phyloP scores from a whole-genome alignment of 1,140 invertebrate genomes.

The Drosophila watanabei region DNA sequence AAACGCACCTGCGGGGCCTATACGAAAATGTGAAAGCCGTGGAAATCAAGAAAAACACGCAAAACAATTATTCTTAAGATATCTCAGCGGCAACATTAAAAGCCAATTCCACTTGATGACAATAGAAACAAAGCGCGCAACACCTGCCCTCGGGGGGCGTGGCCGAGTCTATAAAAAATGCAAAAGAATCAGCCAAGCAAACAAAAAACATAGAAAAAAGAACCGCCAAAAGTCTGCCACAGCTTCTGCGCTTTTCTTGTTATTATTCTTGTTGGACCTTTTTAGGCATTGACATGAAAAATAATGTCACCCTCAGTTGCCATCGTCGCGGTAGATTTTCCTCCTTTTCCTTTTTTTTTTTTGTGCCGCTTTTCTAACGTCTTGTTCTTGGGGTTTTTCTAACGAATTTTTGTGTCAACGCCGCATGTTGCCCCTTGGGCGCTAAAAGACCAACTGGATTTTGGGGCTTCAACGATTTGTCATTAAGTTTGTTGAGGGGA shows the following conservation, averaged over 20 bases:
- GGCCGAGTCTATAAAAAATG: constrained; percentile 62
- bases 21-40: constrained; percentile 25
- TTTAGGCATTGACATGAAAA: constrained; percentile 83
- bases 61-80: constrained; percentile 86
- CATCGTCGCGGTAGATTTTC: constrained; percentile 34
- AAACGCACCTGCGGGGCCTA: constrained; percentile 72
- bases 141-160: constrained; percentile 70
- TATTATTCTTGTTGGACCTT: constrained; percentile 56
- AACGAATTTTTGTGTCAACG: constrained; percentile 73
- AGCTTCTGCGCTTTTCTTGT: constrained; percentile 31
- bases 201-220: constrained; percentile 43
- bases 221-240: constrained; percentile 60
- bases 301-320: constrained; percentile 78
- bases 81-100: constrained; percentile 86
- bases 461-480: constrained; percentile 7
- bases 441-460: constrained; percentile 1
- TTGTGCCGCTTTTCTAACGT: constrained; percentile 46
- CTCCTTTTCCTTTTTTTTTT: not conserved
- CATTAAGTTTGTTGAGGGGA: constrained; percentile 8
- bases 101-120: constrained; percentile 85
- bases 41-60: constrained; percentile 82
- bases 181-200: constrained; percentile 79
- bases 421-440: constrained; percentile 57
- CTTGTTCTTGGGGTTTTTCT: constrained; percentile 56
- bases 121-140: constrained; percentile 82